Evolutionary conservation across 2,797 vertebrate species (phyloP).

Genomic region (Chaetophractus vellerosus): DNA sequence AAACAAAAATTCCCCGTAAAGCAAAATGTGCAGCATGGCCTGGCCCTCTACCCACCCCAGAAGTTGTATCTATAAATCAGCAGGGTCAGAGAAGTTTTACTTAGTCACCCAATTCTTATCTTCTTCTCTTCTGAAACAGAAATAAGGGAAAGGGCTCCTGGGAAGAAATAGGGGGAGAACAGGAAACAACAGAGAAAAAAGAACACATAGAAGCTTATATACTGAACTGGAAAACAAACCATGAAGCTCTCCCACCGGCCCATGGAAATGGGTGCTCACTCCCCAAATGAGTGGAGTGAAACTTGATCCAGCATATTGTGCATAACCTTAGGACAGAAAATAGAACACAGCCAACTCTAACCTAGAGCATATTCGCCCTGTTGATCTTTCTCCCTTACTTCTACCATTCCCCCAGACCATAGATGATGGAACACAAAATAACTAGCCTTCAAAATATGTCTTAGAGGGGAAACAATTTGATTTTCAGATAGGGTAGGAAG

Average conservation of each 20-base stretch:
- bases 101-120: not conserved
- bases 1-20: not conserved
- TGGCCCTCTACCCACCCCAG: not conserved
- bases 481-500: not conserved
- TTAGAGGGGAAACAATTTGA: not conserved
- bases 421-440: conserved; percentile 13
- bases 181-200: not conserved
- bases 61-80: not conserved
- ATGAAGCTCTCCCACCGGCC: not conserved
- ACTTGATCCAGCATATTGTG: not conserved
- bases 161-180: not conserved
- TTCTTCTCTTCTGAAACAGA: conserved; percentile 26
- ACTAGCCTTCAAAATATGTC: not conserved
- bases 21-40: not conserved
- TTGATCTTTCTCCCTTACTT: not conserved
- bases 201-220: not conserved
- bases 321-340: not conserved
- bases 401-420: not conserved
- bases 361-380: not conserved
- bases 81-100: not conserved
- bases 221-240: not conserved
- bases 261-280: not conserved
- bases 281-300: not conserved
- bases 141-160: not conserved
- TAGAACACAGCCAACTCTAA: not conserved